A percentile compares a stretch with the other conserved stretches of the same genome.
phyloP scores from a whole-genome alignment of 2,888 invertebrate species.

The Leptinotarsa rubiginosa region DNA sequence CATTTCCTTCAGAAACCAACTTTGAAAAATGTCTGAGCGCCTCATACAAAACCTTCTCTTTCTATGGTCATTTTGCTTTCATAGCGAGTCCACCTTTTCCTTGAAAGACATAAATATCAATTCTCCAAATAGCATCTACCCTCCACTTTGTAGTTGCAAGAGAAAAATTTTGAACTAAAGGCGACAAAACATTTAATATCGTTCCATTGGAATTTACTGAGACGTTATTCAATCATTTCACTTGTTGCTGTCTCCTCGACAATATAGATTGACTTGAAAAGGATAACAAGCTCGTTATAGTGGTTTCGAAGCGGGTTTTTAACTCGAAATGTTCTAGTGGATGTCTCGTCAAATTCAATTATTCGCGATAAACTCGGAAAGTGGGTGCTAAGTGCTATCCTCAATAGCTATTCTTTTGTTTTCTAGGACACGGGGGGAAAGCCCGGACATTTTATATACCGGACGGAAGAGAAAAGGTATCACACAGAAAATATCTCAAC shows the following conservation, averaged over 20 bases:
- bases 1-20: too few species aligned
- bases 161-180: not conserved
- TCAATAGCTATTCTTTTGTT: slow-evolving; percentile 3
- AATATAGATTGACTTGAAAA: slow-evolving; percentile 18
- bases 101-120: not conserved
- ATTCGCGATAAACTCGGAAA: slow-evolving; percentile 2
- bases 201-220: not conserved
- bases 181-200: not conserved
- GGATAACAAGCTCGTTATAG: slow-evolving; percentile 25
- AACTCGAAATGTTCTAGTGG: not conserved
- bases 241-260: slow-evolving; percentile 27
- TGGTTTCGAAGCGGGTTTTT: slow-evolving; percentile 21
- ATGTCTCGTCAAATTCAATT: slow-evolving; percentile 19
- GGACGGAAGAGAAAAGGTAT: not conserved
- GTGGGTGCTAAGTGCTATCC: slow-evolving; percentile 14
- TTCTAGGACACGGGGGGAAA: not conserved
- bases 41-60: too few species aligned
- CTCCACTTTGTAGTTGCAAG: not conserved
- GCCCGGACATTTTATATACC: not conserved
- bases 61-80: too few species aligned
- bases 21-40: too few species aligned
- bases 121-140: not conserved
- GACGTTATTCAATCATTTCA: slow-evolving; percentile 25
- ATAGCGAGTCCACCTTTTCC: too few species aligned
- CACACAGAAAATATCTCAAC: too few species aligned